Conservation (phyloP, 2,888 invertebrate species). For the Boloria euphrosyne region DNA sequence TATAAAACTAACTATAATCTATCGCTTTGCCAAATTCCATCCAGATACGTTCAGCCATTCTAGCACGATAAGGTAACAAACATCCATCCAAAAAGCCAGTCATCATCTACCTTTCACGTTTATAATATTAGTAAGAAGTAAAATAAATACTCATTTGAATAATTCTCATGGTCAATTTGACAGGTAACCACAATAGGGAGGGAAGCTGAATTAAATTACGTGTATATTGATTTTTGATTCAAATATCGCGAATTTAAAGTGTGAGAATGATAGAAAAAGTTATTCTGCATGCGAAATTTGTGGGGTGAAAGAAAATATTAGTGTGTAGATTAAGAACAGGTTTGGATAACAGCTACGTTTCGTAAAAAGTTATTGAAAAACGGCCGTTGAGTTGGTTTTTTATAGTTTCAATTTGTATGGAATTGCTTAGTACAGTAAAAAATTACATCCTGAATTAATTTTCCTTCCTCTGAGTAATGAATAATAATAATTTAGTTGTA, state of each 20-base stretch:
- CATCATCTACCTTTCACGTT: no score
- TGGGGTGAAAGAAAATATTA: conserved; percentile 1
- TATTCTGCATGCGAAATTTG: conserved; percentile 3
- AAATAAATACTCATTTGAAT: conserved; percentile 51
- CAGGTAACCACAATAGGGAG: conserved; percentile 57
- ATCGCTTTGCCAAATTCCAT: no score
- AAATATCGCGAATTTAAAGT: conserved; percentile 50
- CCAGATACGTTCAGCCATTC: no score
- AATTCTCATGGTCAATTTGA: conserved; percentile 74
- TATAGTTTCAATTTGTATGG: no score
- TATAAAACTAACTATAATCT: no score
- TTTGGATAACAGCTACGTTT: neutral
- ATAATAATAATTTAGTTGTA: no score
- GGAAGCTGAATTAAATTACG: conserved; percentile 41
- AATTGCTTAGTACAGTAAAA: no score
- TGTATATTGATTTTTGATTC: conserved; percentile 65
- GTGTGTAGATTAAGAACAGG: neutral
- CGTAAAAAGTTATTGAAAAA: neutral
- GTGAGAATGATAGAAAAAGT: conserved; percentile 26
- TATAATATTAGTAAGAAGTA: neutral
- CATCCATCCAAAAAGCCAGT: no score
- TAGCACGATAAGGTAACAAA: no score
- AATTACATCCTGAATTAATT: no score
- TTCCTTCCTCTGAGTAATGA: no score
- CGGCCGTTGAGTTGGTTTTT: neutral